Percentiles rank a stretch among this genome's conserved stretches.
phyloP scores from a whole-genome alignment of 2,797 vertebrate genomes.

The Iguana delicatissima region DNA sequence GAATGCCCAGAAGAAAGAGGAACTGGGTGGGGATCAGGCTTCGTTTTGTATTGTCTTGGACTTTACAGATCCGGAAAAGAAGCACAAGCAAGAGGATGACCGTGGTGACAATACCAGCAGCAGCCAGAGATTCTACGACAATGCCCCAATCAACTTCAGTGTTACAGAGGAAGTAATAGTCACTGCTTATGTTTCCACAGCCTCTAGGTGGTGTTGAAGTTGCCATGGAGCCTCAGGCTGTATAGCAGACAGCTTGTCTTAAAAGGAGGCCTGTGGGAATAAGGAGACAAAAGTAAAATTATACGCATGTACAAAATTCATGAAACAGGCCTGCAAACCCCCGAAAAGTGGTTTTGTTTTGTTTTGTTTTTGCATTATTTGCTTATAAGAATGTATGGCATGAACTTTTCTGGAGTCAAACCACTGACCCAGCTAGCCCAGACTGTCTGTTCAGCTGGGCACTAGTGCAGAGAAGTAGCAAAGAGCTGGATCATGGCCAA shows the following conservation, averaged over 20 bases:
- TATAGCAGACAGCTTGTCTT: neutral
- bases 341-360: neutral
- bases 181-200: conserved; percentile 47
- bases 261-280: conserved; percentile 48
- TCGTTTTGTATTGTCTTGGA: conserved; percentile 77
- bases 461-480: neutral
- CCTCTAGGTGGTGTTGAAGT: fast-evolving
- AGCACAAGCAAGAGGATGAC: conserved; percentile 76
- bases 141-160: conserved; percentile 85
- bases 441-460: neutral
- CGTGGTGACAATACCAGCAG: conserved; percentile 78
- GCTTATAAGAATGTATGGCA: neutral
- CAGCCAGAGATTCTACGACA: conserved; percentile 83
- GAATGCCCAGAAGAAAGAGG: conserved; percentile 86
- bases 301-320: neutral
- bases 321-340: neutral
- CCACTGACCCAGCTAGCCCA: neutral
- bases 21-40: conserved; percentile 80
- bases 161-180: conserved; percentile 87
- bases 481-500: neutral
- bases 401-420: neutral
- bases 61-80: conserved; percentile 75
- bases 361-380: neutral
- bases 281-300: conserved; percentile 33
- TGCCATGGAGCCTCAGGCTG: conserved; percentile 60